Evolutionary conservation across 2,888 invertebrate species (phyloP).

Genomic region (Stramonita haemastoma): DNA sequence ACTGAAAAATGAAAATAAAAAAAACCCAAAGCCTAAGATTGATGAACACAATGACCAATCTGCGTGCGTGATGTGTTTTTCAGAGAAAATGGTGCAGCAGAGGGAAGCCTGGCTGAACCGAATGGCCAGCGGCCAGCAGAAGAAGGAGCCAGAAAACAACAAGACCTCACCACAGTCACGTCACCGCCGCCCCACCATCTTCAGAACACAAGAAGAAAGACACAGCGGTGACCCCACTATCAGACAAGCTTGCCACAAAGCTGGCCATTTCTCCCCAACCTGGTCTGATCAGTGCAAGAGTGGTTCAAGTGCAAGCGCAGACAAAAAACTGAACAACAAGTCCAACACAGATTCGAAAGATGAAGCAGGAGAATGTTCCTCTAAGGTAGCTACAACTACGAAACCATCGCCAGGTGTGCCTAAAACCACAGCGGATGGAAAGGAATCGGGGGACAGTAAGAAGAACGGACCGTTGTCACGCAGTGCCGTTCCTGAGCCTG

Average conservation of each 20-base stretch:
- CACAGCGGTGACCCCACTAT: background rate
- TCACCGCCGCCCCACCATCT: background rate
- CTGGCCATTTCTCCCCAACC: slow-evolving; percentile 16
- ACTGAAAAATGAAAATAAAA: background rate
- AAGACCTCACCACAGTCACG: background rate
- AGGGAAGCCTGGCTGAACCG: slow-evolving; percentile 46
- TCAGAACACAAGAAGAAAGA: background rate
- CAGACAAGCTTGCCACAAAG: background rate
- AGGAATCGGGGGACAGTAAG: background rate
- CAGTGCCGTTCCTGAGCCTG: background rate
- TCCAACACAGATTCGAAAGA: background rate
- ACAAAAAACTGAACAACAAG: background rate
- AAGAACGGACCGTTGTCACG: background rate
- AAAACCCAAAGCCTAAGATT: background rate
- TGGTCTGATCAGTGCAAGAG: background rate
- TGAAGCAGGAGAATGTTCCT: too few relatives aligned
- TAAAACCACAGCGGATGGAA: background rate
- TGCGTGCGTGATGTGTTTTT: slow-evolving; percentile 2
- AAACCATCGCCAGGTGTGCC: background rate
- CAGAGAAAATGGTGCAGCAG: slow-evolving; percentile 32
- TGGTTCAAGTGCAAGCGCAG: background rate
- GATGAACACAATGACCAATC: background rate
- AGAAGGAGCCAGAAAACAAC: background rate
- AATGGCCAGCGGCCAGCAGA: slow-evolving; percentile 25
- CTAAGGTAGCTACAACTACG: background rate